Evolutionary conservation across 53 echinoderm and acorn worm species (phyloP).

Genomic region (Crossaster papposus): DNA sequence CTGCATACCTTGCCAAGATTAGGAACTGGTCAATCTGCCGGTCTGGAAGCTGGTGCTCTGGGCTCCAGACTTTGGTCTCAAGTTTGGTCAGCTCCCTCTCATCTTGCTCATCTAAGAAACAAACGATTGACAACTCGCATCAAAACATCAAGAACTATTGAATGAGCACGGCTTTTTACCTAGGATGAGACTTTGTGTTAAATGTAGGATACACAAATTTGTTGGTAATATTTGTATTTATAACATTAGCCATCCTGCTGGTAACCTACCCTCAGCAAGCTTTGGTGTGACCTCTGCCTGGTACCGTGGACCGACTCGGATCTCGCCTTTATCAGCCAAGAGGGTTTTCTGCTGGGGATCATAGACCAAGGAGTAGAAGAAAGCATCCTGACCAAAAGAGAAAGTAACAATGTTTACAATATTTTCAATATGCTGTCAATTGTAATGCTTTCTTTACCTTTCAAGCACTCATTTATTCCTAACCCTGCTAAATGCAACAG

Average conservation of each 20-base stretch:
- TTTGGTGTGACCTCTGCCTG: slow-evolving; percentile 87
- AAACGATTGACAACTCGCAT: too few species aligned
- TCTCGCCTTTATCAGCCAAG: slow-evolving; percentile 98
- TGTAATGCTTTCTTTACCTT: not conserved
- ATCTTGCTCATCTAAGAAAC: slow-evolving; percentile 67
- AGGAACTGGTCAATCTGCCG: slow-evolving; percentile 96
- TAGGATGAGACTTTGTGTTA: too few species aligned
- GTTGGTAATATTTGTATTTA: too few species aligned
- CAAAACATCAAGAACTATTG: too few species aligned
- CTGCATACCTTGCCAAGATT: slow-evolving; percentile 85
- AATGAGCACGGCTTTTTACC: too few species aligned
- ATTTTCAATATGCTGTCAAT: not conserved
- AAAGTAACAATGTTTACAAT: not conserved
- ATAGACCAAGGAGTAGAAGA: slow-evolving; percentile 97
- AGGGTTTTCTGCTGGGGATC: slow-evolving; percentile 99
- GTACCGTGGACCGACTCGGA: slow-evolving; percentile 92
- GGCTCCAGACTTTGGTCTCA: slow-evolving; percentile 83
- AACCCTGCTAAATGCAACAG: too few species aligned
- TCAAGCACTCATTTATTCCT: too few species aligned
- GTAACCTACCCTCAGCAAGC: slow-evolving; percentile 80
- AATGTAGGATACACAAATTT: too few species aligned
- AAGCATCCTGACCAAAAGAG: slow-evolving; percentile 84
- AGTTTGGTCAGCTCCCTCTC: slow-evolving; percentile 74
- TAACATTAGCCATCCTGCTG: too few species aligned
- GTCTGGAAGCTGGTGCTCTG: slow-evolving; percentile 72